A percentile compares a stretch with the other conserved stretches of the same genome.
Evolutionary conservation across 2,888 invertebrate genomes (phyloP).

Genomic region (Arrhopalites spinosus): DNA sequence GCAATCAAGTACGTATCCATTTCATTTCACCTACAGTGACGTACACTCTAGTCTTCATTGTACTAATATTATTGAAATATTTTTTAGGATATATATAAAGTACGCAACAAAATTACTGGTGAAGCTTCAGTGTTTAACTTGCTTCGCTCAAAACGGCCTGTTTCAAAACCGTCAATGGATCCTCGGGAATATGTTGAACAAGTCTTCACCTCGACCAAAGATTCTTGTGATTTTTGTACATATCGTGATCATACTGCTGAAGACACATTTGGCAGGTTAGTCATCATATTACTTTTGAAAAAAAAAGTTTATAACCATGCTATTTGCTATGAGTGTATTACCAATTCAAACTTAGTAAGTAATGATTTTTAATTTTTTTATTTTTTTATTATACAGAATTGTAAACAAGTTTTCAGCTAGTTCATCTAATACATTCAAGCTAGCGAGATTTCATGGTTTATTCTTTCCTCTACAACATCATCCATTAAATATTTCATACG

Average conservation of each 20-base stretch:
- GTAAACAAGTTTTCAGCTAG: constrained; percentile 58
- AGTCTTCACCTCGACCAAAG: constrained; percentile 55
- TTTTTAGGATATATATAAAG: constrained; percentile 50
- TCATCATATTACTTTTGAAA: neutral
- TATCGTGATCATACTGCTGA: constrained; percentile 59
- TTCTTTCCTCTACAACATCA: constrained; percentile 59
- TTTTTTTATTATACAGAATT: constrained; percentile 56
- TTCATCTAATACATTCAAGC: constrained; percentile 61
- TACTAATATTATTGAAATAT: neutral
- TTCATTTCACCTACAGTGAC: no score
- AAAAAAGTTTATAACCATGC: neutral
- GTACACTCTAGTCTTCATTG: neutral
- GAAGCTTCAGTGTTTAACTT: constrained; percentile 56
- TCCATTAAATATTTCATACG: constrained; percentile 58
- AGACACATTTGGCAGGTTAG: constrained; percentile 60
- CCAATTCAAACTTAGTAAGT: neutral
- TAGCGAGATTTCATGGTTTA: constrained; percentile 60
- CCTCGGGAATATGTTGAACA: constrained; percentile 56
- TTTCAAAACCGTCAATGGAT: constrained; percentile 44
- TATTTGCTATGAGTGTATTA: no score
- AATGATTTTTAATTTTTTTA: neutral
- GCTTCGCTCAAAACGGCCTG: constrained; percentile 54
- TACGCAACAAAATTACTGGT: constrained; percentile 48
- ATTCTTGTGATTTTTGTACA: constrained; percentile 60
- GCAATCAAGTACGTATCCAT: constrained; percentile 44